Conservation (phyloP, 2,888 invertebrate genomes). For the Erannis defoliaria region DNA sequence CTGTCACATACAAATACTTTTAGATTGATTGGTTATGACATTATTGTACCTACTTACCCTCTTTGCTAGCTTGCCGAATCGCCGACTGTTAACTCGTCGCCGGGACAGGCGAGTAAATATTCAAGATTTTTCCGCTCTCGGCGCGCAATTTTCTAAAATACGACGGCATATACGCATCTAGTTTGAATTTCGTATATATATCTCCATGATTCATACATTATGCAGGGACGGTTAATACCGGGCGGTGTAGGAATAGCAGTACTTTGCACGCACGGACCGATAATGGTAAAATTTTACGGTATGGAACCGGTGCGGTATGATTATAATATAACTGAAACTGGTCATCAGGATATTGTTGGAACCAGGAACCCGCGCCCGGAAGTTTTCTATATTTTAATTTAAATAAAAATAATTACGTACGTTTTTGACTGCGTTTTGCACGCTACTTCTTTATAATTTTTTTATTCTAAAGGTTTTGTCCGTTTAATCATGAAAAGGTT, state of each 20-base stretch:
- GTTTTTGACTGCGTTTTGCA: no score
- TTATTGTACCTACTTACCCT: background rate
- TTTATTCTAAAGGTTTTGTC: no score
- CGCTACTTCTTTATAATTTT: no score
- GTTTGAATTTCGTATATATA: slow-evolving; percentile 24
- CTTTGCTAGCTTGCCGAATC: no score
- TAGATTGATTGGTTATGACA: no score
- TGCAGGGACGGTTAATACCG: slow-evolving; percentile 26
- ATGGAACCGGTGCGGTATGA: background rate
- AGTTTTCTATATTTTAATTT: no score
- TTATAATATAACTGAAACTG: no score
- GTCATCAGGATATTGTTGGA: no score
- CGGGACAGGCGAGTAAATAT: slow-evolving; percentile 11
- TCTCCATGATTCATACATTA: slow-evolving; percentile 26
- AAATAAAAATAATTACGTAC: no score
- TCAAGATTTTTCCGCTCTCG: slow-evolving; percentile 20
- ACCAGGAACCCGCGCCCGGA: no score
- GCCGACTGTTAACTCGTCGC: background rate
- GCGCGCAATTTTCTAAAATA: slow-evolving; percentile 28
- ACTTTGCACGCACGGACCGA: slow-evolving; percentile 3
- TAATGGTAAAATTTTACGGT: background rate
- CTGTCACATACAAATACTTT: no score
- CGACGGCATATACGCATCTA: slow-evolving; percentile 22
- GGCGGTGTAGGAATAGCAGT: slow-evolving; percentile 17
- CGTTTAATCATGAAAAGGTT: background rate